phyloP scores from a whole-genome alignment of 1,140 invertebrate species.

The Drosophila takahashii region DNA sequence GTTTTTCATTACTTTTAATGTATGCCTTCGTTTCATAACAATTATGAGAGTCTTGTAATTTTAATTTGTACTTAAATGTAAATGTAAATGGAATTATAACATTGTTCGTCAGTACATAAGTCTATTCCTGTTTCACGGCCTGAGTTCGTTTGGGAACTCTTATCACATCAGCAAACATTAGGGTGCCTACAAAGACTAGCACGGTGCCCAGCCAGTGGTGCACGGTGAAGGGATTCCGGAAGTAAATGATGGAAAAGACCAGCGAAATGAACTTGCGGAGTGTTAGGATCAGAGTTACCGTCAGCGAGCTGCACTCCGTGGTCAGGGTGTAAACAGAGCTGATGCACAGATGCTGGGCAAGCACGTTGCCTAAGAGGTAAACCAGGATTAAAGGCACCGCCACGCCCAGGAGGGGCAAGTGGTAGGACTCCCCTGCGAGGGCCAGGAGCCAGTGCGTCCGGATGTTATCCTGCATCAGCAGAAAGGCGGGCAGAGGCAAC shows the following conservation, averaged over 20 bases:
- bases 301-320: slow-evolving; percentile 96
- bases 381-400: slow-evolving; percentile 90
- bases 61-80: slow-evolving; percentile 82
- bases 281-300: slow-evolving; percentile 97
- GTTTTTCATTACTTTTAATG: slow-evolving; percentile 46
- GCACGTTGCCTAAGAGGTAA: slow-evolving; percentile 93
- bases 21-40: slow-evolving; percentile 35
- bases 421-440: slow-evolving; percentile 59
- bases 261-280: slow-evolving; percentile 97
- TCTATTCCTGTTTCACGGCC: slow-evolving; percentile 46
- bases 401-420: slow-evolving; percentile 84
- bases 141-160: slow-evolving; percentile 12
- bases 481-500: slow-evolving; percentile 69
- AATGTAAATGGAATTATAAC: slow-evolving; percentile 50
- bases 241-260: slow-evolving; percentile 97
- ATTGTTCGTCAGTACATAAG: slow-evolving; percentile 25
- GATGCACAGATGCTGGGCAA: slow-evolving; percentile 98
- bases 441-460: slow-evolving; percentile 84
- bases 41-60: slow-evolving; percentile 62
- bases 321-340: slow-evolving; percentile 97
- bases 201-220: slow-evolving; percentile 96
- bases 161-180: slow-evolving; percentile 89
- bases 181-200: slow-evolving; percentile 96
- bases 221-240: slow-evolving; percentile 96
- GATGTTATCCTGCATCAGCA: slow-evolving; percentile 89